Conservation (phyloP, 2,888 invertebrate genomes). For the Zhengitettix transpicula region DNA sequence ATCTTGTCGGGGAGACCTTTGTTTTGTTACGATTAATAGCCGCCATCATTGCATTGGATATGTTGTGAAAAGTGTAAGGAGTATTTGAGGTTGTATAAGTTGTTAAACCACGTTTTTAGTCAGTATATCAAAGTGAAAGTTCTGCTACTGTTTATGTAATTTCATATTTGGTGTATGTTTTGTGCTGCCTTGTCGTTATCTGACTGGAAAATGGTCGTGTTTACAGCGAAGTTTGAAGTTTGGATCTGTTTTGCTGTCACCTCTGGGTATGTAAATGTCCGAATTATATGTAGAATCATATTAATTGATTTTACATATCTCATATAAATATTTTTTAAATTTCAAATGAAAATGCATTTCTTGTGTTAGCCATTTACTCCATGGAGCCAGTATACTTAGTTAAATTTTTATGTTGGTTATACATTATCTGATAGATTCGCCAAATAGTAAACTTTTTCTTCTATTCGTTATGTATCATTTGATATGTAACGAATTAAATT, state of each 20-base stretch:
- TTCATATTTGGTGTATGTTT: conserved; percentile 21
- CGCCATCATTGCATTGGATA: conserved; percentile 72
- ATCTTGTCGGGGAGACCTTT: conserved; percentile 33
- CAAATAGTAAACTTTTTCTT: too few species aligned
- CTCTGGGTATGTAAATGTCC: conserved; percentile 29
- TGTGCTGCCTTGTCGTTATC: conserved; percentile 21
- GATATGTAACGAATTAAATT: too few species aligned
- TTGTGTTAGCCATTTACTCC: too few species aligned
- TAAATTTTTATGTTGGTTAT: too few species aligned
- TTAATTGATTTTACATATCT: too few species aligned
- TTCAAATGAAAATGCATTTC: too few species aligned
- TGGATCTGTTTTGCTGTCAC: conserved; percentile 45
- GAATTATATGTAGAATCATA: too few species aligned
- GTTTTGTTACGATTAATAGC: conserved; percentile 63
- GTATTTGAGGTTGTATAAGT: conserved; percentile 4
- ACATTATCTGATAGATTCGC: too few species aligned
- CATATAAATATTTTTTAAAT: too few species aligned
- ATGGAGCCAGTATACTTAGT: too few species aligned
- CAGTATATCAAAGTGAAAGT: conserved; percentile 19
- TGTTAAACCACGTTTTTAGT: conserved; percentile 18
- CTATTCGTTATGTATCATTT: too few species aligned
- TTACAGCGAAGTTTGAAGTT: conserved; percentile 55
- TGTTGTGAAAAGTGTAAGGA: conserved; percentile 49
- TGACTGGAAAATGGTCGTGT: conserved; percentile 44
- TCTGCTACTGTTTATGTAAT: conserved; percentile 19